A percentile compares a stretch with the other conserved stretches of the same genome.
Evolutionary conservation across 2,113 vertebrate genomes (phyloP).

Genomic region (Cygnus atratus): DNA sequence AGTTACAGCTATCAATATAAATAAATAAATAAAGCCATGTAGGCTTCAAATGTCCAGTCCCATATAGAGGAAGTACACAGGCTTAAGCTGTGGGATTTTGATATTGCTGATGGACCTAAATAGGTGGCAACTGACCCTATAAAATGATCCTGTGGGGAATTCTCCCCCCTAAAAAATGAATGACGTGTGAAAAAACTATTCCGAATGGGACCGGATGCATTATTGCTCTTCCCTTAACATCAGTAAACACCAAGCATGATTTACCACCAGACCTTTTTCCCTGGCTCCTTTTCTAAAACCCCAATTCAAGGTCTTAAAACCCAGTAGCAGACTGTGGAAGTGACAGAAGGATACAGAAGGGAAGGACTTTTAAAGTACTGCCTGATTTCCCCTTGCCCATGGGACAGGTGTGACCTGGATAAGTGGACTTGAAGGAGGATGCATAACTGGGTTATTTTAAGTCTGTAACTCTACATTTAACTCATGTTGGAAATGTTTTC

Average conservation of each 20-base stretch:
- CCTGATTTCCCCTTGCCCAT: not conserved
- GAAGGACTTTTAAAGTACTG: not conserved
- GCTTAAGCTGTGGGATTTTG: not conserved
- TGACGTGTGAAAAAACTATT: not conserved
- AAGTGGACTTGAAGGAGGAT: constrained; percentile 13
- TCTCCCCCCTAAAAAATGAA: not conserved
- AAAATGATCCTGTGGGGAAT: not conserved
- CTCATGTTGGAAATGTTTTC: not conserved
- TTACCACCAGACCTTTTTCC: not conserved
- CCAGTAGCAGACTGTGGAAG: not conserved
- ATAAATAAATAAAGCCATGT: not conserved
- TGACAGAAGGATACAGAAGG: not conserved
- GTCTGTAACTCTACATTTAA: not conserved
- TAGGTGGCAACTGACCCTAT: not conserved
- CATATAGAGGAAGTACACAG: not conserved
- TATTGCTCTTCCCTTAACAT: not conserved
- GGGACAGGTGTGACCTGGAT: constrained; percentile 53
- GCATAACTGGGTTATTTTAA: not conserved
- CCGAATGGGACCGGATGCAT: not conserved
- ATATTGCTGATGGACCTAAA: not conserved
- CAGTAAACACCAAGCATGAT: not conserved
- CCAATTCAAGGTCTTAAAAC: not conserved
- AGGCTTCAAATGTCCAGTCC: not conserved
- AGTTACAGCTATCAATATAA: not conserved
- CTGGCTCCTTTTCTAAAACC: not conserved